Base-by-base conservation (phyloP, 2,113 vertebrate genomes). In the Saccopteryx bilineata region DNA sequence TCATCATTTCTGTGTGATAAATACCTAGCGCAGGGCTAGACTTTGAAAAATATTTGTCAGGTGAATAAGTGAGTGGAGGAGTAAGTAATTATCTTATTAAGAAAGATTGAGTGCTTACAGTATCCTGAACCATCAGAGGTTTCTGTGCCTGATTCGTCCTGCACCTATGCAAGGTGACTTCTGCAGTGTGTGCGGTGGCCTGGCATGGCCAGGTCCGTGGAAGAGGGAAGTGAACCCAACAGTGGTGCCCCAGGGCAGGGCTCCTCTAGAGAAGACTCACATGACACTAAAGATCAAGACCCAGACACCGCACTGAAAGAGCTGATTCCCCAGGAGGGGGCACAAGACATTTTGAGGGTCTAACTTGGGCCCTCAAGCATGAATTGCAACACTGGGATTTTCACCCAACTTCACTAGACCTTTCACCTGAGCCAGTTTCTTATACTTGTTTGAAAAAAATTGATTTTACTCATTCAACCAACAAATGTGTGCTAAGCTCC, bases 171-270 rank as follows among this genome's bases (percentile, higher is more conserved):
- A 60, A 92, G 83, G 46, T 33, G 68, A 58, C 23, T 7, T 21
- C 28, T 61, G 13, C 3, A 33, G 26, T 21, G 54, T 60, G 2
- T n/a, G 31, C 12, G 18, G 4, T 33, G 10, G 58, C 18, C 48
- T 10, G 4, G 1, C 13, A 17, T 2, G 12, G n/a, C 7, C 4
- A 1, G 31, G 14, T 7, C 1, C 1, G 2, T 46, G 9, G 1
- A 52, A 26, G 14, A 39, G 26, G 19, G 7, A 9, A 14, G 50
- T 0, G 1, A 28, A 56, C 33, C 19, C 10, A 0, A 15, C 15
- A 11, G 31, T 7, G 7, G 23, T 26, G 61, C 39, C 54, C 9
- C 19, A 66, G 56, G 14, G 10, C 33, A 79, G 60, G 52, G 54
- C 24, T 23, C 4, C 33, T n/a, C 26, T 50, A 17, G 80, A 74